Percentiles rank a stretch among this genome's conserved stretches.
phyloP scores from a whole-genome alignment of 1,140 invertebrate species.

The Aphidius ervi region DNA sequence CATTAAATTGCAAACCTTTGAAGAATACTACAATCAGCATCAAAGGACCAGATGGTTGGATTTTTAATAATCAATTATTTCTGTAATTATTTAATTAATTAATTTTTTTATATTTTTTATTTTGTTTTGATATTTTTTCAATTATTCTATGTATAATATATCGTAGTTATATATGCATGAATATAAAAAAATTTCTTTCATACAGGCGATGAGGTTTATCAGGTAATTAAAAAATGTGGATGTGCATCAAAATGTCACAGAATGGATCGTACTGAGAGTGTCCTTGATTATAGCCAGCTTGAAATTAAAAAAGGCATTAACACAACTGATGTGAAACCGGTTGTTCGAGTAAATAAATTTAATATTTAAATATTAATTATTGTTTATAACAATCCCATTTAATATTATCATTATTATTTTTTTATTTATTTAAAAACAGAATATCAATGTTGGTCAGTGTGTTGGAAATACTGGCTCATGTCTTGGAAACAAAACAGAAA shows the following conservation, averaged over 20 bases:
- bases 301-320: conserved; percentile 41
- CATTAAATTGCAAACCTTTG: conserved; percentile 43
- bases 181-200: conserved; percentile 6
- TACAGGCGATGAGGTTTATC: conserved; percentile 46
- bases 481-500: conserved; percentile 42
- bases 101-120: background rate
- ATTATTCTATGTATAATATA: background rate
- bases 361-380: background rate
- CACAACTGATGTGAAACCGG: conserved; percentile 40
- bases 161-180: background rate
- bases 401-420: background rate
- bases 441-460: conserved; percentile 54
- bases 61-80: conserved; percentile 7
- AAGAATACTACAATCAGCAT: conserved; percentile 51
- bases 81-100: background rate
- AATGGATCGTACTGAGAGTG: conserved; percentile 47
- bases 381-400: background rate
- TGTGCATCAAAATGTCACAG: conserved; percentile 46
- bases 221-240: conserved; percentile 46
- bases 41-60: conserved; percentile 53
- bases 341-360: conserved; percentile 33
- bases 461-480: conserved; percentile 41
- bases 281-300: conserved; percentile 46
- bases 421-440: conserved; percentile 31
- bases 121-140: conserved; percentile 10